Evolutionary conservation across 2,888 invertebrate species (phyloP).

Genomic region (Caenorhabditis drosophilae): DNA sequence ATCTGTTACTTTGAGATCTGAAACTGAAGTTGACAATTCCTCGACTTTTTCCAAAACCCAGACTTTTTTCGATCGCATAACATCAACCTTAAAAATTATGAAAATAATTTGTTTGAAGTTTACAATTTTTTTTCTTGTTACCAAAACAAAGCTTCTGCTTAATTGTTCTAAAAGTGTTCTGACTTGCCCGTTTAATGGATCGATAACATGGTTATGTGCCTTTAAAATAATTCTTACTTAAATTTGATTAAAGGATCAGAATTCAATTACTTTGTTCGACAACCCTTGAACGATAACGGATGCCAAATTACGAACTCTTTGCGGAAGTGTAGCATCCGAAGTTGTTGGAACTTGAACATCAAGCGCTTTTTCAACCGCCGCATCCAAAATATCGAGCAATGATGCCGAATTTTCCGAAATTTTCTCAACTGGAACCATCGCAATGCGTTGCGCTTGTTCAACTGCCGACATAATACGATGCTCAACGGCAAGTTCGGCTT

Average conservation of each 20-base stretch:
- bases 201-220: constrained; percentile 49
- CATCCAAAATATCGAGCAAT: constrained; percentile 42
- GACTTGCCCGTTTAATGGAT: constrained; percentile 40
- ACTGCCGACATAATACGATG: constrained; percentile 36
- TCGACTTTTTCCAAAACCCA: constrained; percentile 45
- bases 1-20: constrained; percentile 33
- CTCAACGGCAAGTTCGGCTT: constrained; percentile 37
- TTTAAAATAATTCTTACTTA: constrained; percentile 18
- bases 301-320: constrained; percentile 39
- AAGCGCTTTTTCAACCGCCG: constrained; percentile 35
- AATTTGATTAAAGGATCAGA: too few species aligned
- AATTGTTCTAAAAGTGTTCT: constrained; percentile 39
- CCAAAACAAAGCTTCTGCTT: constrained; percentile 42
- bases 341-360: constrained; percentile 20
- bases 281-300: constrained; percentile 32
- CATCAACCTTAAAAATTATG: constrained; percentile 29
- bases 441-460: constrained; percentile 40
- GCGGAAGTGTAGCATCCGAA: constrained; percentile 19
- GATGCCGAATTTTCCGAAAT: constrained; percentile 36
- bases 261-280: constrained; percentile 24
- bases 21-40: constrained; percentile 37
- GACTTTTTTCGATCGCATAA: constrained; percentile 35
- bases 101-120: too few species aligned
- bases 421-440: constrained; percentile 48
- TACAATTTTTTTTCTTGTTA: too few species aligned